phyloP scores from a whole-genome alignment of 1,140 invertebrate genomes.

The Calosoma granatense region DNA sequence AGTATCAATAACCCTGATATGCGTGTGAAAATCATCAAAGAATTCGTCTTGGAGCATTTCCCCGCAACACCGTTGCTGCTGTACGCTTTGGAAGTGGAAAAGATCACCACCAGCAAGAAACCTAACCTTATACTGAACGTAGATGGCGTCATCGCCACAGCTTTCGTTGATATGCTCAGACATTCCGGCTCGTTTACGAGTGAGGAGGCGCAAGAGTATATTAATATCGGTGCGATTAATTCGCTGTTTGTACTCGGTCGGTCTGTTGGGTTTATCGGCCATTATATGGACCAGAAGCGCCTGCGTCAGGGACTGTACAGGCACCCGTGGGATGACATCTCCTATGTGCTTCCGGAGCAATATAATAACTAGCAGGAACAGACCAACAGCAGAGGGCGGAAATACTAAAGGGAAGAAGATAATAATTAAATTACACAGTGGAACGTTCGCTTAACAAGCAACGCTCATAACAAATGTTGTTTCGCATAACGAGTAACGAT shows the following conservation, averaged over 20 bases:
- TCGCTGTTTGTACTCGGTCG: constrained; percentile 96
- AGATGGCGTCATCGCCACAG: constrained; percentile 94
- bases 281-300: constrained; percentile 97
- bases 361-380: constrained; percentile 32
- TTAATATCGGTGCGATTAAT: constrained; percentile 96
- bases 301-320: constrained; percentile 98
- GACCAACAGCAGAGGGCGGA: background rate
- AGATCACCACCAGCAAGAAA: constrained; percentile 98
- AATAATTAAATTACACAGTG: too few species aligned
- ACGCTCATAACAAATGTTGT: too few species aligned
- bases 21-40: constrained; percentile 91
- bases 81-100: constrained; percentile 96
- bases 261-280: constrained; percentile 98
- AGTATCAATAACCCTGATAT: constrained; percentile 99
- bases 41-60: constrained; percentile 91
- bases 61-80: constrained; percentile 83
- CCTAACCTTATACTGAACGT: constrained; percentile 99
- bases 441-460: too few species aligned
- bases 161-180: constrained; percentile 93
- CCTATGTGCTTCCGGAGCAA: constrained; percentile 88
- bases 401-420: background rate
- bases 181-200: constrained; percentile 90
- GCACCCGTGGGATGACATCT: constrained; percentile 99
- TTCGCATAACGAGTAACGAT: too few species aligned
- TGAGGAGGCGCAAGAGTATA: constrained; percentile 96